Evolutionary conservation across 2,113 vertebrate species (phyloP).

Genomic region (Pedetes capensis): DNA sequence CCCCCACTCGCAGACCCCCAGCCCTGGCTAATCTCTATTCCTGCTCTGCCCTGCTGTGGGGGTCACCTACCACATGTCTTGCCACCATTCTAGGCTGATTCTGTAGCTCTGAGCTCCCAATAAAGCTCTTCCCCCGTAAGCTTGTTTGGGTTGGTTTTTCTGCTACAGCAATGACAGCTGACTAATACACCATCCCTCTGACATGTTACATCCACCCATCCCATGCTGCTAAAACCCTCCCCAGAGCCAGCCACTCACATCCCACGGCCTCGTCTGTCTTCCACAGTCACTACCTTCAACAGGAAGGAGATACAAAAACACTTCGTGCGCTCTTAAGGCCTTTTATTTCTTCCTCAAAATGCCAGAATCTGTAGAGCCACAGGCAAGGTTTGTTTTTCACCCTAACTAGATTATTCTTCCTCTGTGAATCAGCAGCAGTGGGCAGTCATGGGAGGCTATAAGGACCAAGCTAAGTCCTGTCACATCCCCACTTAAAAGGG

Average conservation of each 20-base stretch:
- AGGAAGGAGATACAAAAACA: neutral
- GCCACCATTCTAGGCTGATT: too few species aligned
- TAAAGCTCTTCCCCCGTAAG: too few species aligned
- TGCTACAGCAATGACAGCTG: too few species aligned
- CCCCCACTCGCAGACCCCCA: too few species aligned
- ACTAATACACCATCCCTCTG: neutral
- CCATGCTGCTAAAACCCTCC: neutral
- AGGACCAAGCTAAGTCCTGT: neutral
- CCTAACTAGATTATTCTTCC: neutral
- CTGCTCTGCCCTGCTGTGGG: too few species aligned
- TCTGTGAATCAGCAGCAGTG: conserved; percentile 29
- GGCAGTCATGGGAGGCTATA: neutral
- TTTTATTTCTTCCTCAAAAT: neutral
- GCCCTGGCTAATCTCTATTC: too few species aligned
- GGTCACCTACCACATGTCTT: too few species aligned
- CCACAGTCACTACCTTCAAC: neutral
- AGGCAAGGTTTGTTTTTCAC: neutral
- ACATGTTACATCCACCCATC: neutral
- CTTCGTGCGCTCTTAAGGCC: neutral
- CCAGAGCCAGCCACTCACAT: neutral
- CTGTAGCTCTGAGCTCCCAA: too few species aligned
- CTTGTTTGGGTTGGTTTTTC: too few species aligned
- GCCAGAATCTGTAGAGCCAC: neutral
- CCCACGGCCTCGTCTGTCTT: neutral
- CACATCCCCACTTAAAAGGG: neutral